These are phyloP conservation scores for Propithecus perrieri DNA, from an alignment of 2,797 vertebrate species.

Conservation along the genomic window DNA sequence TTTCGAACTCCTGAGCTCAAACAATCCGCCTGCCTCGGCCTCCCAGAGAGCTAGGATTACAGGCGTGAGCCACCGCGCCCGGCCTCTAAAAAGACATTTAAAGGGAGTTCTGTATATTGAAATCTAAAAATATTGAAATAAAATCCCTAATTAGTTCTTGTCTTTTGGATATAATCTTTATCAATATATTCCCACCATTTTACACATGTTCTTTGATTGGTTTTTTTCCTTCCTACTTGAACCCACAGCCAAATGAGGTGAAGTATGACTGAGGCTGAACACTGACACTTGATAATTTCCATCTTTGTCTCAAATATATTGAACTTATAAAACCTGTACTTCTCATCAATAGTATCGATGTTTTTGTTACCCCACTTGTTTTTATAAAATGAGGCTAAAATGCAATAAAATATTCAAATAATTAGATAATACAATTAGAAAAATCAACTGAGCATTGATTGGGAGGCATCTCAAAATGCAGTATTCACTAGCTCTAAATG, in stretches of 20 bases:
- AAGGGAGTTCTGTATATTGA: not conserved
- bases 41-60: too few relatives aligned
- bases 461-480: not conserved
- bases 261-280: not conserved
- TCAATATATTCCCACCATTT: not conserved
- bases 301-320: not conserved
- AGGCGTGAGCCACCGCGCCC: rapidly evolving
- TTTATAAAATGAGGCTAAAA: not conserved
- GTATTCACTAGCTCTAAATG: not conserved
- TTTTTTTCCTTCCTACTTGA: conserved; percentile 16
- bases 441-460: not conserved
- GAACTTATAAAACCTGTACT: not conserved
- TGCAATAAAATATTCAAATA: conserved; percentile 37
- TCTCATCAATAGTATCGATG: not conserved
- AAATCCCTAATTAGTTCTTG: not conserved
- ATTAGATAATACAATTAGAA: not conserved
- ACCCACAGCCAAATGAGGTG: not conserved
- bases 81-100: not conserved
- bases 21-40: too few relatives aligned
- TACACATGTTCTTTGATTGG: not conserved
- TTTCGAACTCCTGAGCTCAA: too few relatives aligned
- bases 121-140: not conserved
- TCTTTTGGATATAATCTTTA: not conserved
- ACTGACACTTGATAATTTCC: not conserved
- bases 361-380: not conserved